phyloP scores from a whole-genome alignment of 2,888 invertebrate species.

The Campaea margaritaria region DNA sequence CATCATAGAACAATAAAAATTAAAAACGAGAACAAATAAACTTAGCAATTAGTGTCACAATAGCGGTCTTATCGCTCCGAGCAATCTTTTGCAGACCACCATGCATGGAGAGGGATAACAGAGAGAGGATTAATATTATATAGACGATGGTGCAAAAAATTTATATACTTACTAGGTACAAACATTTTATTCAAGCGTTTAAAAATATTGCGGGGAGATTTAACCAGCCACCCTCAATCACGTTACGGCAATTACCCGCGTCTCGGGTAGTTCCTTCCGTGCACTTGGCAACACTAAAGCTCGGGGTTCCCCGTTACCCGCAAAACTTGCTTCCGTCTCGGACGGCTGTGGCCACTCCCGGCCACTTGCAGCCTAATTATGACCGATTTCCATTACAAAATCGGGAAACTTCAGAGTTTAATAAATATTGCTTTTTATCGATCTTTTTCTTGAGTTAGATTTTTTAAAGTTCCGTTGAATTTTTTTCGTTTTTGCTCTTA shows the following conservation, averaged over 20 bases:
- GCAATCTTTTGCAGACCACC: no score
- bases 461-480: not conserved
- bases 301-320: conserved; percentile 12
- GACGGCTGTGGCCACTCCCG: conserved; percentile 15
- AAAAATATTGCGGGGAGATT: not conserved
- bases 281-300: conserved; percentile 26
- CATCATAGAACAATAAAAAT: no score
- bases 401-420: conserved; percentile 5
- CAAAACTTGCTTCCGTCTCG: conserved; percentile 28
- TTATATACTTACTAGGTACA: no score
- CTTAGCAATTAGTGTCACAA: no score
- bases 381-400: conserved; percentile 24
- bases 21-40: no score
- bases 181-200: no score
- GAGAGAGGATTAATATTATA: no score
- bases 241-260: conserved; percentile 23
- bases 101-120: no score
- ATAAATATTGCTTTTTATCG: not conserved
- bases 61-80: no score
- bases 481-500: no score
- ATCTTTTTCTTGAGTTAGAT: not conserved
- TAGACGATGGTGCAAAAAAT: no score
- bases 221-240: conserved; percentile 10
- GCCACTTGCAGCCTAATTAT: conserved; percentile 26
- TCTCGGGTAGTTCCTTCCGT: conserved; percentile 22